phyloP scores from a whole-genome alignment of 35 echinoderm and acorn worm genomes.

The Amphiura filiformis region DNA sequence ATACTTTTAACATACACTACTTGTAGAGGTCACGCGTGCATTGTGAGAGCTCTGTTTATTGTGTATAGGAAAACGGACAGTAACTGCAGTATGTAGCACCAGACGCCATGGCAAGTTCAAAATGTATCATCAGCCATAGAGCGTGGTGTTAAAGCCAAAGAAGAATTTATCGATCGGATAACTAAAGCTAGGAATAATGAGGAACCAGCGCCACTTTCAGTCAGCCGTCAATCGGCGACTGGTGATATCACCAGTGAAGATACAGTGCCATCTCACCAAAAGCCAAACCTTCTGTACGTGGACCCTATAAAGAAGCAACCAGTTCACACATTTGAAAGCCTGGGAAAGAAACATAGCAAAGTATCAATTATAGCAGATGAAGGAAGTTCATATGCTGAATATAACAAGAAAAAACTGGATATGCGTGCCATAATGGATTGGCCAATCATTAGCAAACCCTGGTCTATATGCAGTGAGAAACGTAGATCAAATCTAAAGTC shows the following conservation, averaged over 20 bases:
- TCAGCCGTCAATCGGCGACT: too few relatives aligned
- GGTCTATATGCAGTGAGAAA: conserved; percentile 2
- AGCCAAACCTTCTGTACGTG: not conserved
- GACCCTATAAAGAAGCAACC: not conserved
- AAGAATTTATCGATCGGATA: not conserved
- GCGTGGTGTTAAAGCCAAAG: conserved; percentile 6
- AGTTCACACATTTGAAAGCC: not conserved
- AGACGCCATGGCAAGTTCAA: not conserved
- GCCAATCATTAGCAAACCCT: not conserved
- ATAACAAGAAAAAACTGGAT: not conserved
- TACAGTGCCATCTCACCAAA: not conserved
- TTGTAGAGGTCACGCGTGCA: too few relatives aligned
- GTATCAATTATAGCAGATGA: not conserved
- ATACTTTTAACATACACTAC: too few relatives aligned
- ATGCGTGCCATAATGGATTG: not conserved
- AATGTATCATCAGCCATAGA: conserved; percentile 8
- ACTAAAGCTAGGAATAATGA: not conserved
- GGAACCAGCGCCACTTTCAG: not conserved
- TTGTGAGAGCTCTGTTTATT: too few relatives aligned
- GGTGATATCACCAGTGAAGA: not conserved
- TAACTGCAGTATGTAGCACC: too few relatives aligned
- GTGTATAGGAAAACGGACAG: too few relatives aligned
- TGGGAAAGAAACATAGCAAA: not conserved
- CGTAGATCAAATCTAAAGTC: not conserved
- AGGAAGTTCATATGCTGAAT: not conserved